These are phyloP conservation scores for Drosophila subquinaria DNA, from an alignment of 2,888 invertebrate genomes.

Conservation along the genomic window DNA sequence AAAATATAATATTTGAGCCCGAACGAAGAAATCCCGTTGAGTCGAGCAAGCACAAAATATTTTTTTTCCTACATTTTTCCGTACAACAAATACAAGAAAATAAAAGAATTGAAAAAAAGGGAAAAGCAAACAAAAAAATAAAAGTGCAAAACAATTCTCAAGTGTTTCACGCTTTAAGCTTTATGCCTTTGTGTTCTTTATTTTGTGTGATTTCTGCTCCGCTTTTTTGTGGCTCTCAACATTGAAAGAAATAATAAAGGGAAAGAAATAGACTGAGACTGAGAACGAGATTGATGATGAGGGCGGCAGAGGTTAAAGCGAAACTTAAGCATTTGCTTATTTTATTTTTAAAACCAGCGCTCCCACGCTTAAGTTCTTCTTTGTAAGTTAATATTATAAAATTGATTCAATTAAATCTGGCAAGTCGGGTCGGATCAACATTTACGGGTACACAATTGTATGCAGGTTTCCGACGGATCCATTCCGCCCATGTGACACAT, in stretches of 20 bases:
- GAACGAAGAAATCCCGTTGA: constrained; percentile 58
- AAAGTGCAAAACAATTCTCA: constrained; percentile 78
- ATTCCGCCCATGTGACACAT: constrained; percentile 11
- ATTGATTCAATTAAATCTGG: constrained; percentile 68
- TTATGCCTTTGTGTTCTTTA: constrained; percentile 63
- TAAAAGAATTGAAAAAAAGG: constrained; percentile 25
- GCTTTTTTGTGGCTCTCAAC: constrained; percentile 26
- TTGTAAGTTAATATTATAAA: constrained; percentile 67
- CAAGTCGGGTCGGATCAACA: constrained; percentile 24
- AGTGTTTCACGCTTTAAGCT: constrained; percentile 77
- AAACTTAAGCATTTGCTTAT: constrained; percentile 26
- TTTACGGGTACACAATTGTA: constrained; percentile 11
- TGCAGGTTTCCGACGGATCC: constrained; percentile 20
- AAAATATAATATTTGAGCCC: constrained; percentile 35
- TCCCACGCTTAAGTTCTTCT: constrained; percentile 59
- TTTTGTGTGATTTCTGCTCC: constrained; percentile 47
- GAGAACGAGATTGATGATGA: not conserved
- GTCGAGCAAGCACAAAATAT: constrained; percentile 56
- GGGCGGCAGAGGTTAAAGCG: not conserved
- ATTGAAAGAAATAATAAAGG: constrained; percentile 29
- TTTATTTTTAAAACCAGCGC: constrained; percentile 39
- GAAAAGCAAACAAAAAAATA: constrained; percentile 55
- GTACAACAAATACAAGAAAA: constrained; percentile 14
- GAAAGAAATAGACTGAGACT: constrained; percentile 6
- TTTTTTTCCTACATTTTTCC: constrained; percentile 16